Percentiles rank a stretch among this genome's conserved stretches.
These are phyloP conservation scores for Lamellibrachia satsuma DNA, from an alignment of 2,888 invertebrate species.

Conservation along the genomic window DNA sequence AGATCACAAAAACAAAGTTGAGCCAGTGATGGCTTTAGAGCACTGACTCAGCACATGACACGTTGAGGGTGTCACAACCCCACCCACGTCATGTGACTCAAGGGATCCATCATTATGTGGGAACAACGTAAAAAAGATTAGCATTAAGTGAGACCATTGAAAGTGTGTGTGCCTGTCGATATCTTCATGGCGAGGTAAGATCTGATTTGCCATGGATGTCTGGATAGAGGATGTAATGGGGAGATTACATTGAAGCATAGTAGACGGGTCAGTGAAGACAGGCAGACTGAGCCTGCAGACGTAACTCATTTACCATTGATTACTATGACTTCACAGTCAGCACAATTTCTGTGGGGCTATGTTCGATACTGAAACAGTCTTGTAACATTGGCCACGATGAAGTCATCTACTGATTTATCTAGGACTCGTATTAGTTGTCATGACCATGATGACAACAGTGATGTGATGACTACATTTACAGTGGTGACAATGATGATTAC, in stretches of 20 bases:
- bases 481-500: too few relatives aligned
- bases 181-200: neutral
- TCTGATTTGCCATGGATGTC: neutral
- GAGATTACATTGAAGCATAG: neutral
- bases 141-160: neutral
- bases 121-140: neutral
- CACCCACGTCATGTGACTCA: slow-evolving; percentile 6
- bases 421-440: too few relatives aligned
- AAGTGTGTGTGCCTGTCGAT: neutral
- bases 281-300: neutral
- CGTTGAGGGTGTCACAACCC: neutral
- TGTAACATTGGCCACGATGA: too few relatives aligned
- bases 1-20: neutral
- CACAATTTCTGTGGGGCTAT: neutral
- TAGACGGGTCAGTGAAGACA: neutral
- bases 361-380: too few relatives aligned
- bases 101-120: neutral
- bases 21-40: neutral
- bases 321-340: neutral
- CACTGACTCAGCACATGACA: neutral
- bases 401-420: too few relatives aligned
- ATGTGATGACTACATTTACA: too few relatives aligned
- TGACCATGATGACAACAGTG: too few relatives aligned
- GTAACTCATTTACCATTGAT: neutral
- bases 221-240: neutral